Conservation (phyloP, 2,797 vertebrate genomes). For the Buphagus erythrorhynchus region DNA sequence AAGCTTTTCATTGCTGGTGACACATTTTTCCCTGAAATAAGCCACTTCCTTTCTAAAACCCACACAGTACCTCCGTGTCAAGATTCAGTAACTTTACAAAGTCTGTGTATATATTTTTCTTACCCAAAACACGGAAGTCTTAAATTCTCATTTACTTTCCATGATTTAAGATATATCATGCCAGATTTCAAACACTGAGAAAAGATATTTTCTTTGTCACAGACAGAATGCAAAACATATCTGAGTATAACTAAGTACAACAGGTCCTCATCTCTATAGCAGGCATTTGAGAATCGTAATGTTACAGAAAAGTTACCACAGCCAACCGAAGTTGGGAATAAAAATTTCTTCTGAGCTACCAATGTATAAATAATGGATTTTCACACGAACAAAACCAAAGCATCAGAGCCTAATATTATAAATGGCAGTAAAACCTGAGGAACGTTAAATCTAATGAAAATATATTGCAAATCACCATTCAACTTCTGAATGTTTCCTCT, state of each 20-base stretch:
- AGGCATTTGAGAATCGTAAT: neutral
- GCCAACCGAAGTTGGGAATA: neutral
- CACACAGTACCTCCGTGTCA: constrained; percentile 71
- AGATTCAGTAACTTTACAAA: constrained; percentile 60
- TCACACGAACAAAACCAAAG: neutral
- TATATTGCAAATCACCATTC: neutral
- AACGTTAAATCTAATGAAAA: neutral
- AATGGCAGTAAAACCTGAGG: neutral
- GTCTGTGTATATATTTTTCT: constrained; percentile 44
- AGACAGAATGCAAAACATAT: neutral
- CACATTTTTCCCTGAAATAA: constrained; percentile 83
- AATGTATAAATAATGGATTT: neutral
- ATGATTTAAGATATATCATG: constrained; percentile 38
- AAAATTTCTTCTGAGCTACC: neutral
- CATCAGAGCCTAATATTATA: neutral
- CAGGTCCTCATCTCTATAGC: neutral
- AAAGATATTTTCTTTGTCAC: neutral
- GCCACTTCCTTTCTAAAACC: constrained; percentile 89
- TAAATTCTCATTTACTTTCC: constrained; percentile 47
- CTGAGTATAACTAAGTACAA: neutral
- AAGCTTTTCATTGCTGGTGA: constrained; percentile 74
- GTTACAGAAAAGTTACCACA: neutral
- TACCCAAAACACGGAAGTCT: constrained; percentile 54
- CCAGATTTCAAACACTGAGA: constrained; percentile 8
- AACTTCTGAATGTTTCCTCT: neutral